Conservation (phyloP, 2,888 invertebrate species). For the Drosophila lutescens region DNA sequence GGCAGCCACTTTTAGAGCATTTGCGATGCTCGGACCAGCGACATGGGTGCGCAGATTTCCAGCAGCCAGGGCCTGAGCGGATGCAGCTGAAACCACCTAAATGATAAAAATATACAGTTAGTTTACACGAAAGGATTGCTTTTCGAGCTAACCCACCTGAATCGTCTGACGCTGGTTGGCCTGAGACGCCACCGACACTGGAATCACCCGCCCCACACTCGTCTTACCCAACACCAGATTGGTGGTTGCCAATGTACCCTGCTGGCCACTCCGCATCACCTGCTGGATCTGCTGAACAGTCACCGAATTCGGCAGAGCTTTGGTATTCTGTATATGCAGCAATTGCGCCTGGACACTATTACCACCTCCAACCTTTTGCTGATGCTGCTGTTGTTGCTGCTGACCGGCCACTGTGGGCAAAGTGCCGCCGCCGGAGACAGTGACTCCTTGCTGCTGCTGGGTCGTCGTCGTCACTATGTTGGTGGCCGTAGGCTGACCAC, state of each 20-base stretch:
- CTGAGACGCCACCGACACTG: constrained; percentile 87
- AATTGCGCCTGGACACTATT: constrained; percentile 88
- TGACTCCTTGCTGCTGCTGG: constrained; percentile 62
- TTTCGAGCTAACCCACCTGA: constrained; percentile 79
- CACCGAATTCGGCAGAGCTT: constrained; percentile 86
- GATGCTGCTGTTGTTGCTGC: constrained; percentile 60
- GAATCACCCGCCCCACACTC: constrained; percentile 87
- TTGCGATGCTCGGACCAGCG: constrained; percentile 84
- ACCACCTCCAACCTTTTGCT: constrained; percentile 72
- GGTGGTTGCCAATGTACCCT: constrained; percentile 81
- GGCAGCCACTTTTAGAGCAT: constrained; percentile 85
- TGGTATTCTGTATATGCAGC: constrained; percentile 88
- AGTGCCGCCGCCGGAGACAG: constrained; percentile 45
- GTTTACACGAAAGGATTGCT: background rate
- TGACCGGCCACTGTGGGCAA: constrained; percentile 74
- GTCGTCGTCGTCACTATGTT: constrained; percentile 61
- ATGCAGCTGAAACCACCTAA: constrained; percentile 86
- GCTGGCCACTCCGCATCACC: constrained; percentile 87
- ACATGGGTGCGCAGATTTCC: constrained; percentile 85
- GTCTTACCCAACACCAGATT: constrained; percentile 87
- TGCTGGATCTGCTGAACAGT: constrained; percentile 91
- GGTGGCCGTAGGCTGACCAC: constrained; percentile 70
- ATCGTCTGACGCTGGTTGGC: constrained; percentile 86
- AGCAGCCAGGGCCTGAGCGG: constrained; percentile 85
- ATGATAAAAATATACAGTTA: background rate